Base-by-base conservation (phyloP, 2,797 vertebrate species). In the Leuciscus waleckii region DNA sequence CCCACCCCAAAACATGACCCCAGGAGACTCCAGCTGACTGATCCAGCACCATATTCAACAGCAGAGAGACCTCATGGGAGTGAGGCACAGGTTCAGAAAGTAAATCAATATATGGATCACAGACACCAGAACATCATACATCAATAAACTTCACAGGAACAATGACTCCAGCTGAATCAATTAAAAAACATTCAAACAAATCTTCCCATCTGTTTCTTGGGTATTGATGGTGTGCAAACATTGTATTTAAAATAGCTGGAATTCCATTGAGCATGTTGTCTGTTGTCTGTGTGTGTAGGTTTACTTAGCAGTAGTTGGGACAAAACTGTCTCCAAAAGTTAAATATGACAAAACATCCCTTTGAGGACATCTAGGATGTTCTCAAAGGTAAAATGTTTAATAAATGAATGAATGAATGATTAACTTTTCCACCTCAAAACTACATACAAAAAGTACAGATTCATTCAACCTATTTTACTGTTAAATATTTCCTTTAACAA, bases 131-230 rank as follows among this genome's bases (percentile, higher is more conserved):
- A n/a, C 49, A 61, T n/a, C 51, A 71, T 39, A 37, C 37, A 23
- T 70, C 41, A 73, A 63, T 3, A 49, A 49, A 26, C 26, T 19
- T 79, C 10, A 69, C 61, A 69, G 32, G 26, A 82, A 74, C 58
- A 82, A 43, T 58, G 68, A 58, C 35, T 67, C 6, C 23, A 49
- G 9, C 39, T 74, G 39, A 83, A 81, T 26, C 70, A 82, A 76
- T 23, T 41, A 23, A 78, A 41, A 58, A 77, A 68, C 32, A 68
- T 80, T 29, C n/a, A 78, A 74, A 85, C 37, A 65, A 39, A 70
- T 29, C 56, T 32, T 41, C 74, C 54, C 74, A 78, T 68, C 82
- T 78, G 74, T 39, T 77, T 84, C 49, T 32, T 41, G 23, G 61
- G 32, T 19, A 41, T 19, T 41, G 63, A 84, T 5, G 51, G 58